Evolutionary conservation across 1,140 invertebrate genomes (phyloP).

Genomic region (Cecropterus lyciades): DNA sequence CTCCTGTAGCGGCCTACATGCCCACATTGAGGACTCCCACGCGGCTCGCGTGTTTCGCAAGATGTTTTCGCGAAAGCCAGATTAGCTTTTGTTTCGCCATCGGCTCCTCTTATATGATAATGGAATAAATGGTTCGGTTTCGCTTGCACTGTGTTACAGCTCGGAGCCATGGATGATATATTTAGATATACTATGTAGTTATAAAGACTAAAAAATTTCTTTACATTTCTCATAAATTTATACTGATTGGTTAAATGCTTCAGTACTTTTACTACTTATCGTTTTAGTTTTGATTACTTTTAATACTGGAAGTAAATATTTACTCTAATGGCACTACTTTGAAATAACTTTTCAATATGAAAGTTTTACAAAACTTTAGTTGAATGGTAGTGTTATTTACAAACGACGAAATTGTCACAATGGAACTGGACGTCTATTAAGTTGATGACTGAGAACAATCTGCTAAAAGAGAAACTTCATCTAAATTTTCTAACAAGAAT

Average conservation of each 20-base stretch:
- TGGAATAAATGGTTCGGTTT: conserved; percentile 7
- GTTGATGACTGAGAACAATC: conserved; percentile 35
- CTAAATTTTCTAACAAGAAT: conserved; percentile 21
- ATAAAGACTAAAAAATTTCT: too few species aligned
- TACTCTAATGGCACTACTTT: too few species aligned
- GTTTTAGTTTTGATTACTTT: too few species aligned
- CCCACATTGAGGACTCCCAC: conserved; percentile 23
- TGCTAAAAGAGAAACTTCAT: conserved; percentile 40
- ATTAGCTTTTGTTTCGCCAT: conserved; percentile 4
- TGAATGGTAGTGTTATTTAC: too few species aligned
- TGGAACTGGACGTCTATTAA: conserved; percentile 28
- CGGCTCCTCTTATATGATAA: background rate
- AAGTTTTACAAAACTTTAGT: too few species aligned
- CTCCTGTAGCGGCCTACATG: conserved; percentile 26
- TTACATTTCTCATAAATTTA: too few species aligned
- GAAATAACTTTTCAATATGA: too few species aligned
- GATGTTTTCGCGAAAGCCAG: background rate
- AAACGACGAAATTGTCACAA: background rate
- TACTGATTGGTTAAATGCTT: too few species aligned
- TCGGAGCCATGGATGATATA: background rate
- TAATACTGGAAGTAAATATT: too few species aligned
- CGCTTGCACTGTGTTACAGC: background rate
- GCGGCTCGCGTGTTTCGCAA: conserved; percentile 16
- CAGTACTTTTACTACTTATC: too few species aligned
- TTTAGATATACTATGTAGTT: too few species aligned